phyloP scores from a whole-genome alignment of 2,797 vertebrate genomes.

The Enteromius argenteus region DNA sequence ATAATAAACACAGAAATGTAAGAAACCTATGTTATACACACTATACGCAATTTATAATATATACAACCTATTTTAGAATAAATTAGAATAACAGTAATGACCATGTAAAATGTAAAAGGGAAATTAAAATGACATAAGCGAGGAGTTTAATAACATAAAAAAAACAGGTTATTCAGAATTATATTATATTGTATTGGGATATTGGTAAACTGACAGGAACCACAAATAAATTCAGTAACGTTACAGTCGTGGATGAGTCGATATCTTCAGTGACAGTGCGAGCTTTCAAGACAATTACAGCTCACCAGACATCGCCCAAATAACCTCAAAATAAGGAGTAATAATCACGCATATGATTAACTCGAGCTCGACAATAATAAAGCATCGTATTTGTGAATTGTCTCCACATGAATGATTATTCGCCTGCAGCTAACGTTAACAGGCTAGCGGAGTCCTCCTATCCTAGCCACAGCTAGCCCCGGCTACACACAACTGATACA shows the following conservation, averaged over 20 bases:
- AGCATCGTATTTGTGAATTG: slow-evolving; percentile 4
- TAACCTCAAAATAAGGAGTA: background rate
- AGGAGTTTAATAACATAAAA: background rate
- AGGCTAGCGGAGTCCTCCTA: slow-evolving; percentile 39
- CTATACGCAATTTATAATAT: background rate
- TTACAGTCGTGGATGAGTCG: slow-evolving; percentile 1
- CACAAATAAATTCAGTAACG: background rate
- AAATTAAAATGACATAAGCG: background rate
- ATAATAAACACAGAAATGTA: background rate
- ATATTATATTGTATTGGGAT: background rate
- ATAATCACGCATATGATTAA: background rate
- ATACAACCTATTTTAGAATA: background rate
- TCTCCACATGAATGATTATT: background rate
- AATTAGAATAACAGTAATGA: background rate
- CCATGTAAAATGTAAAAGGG: background rate
- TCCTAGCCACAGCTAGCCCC: slow-evolving; percentile 35
- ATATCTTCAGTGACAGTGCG: background rate
- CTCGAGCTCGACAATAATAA: background rate
- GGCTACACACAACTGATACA: slow-evolving; percentile 32
- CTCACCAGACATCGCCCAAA: background rate
- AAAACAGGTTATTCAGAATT: background rate
- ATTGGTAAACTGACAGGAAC: background rate
- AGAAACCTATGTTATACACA: background rate
- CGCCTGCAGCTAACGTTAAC: slow-evolving; percentile 33
- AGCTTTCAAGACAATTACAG: background rate